These are phyloP conservation scores for Benthochromis sp. DNA, from an alignment of 2,113 vertebrate genomes.

Conservation along the genomic window DNA sequence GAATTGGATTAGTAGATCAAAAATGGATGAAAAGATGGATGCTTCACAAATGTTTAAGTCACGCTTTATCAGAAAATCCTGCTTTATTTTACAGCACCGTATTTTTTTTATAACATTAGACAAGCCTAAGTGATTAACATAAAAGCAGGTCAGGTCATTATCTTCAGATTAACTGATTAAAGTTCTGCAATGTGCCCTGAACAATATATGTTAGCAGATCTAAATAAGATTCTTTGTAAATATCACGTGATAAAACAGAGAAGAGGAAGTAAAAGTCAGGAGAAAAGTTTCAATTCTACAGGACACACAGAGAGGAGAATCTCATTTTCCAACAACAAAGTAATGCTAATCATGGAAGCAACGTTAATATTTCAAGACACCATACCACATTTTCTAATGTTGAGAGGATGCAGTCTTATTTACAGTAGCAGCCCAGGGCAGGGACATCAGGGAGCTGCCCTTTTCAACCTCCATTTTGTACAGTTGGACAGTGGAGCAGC, in stretches of 20 bases:
- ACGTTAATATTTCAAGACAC: not conserved
- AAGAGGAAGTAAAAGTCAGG: not conserved
- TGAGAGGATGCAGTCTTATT: conserved; percentile 5
- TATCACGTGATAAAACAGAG: not conserved
- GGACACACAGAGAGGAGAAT: not conserved
- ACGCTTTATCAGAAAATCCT: not conserved
- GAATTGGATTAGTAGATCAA: not conserved
- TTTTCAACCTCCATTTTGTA: conserved; percentile 48
- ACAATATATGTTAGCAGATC: not conserved
- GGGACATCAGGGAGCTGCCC: conserved; percentile 36
- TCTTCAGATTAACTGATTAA: not conserved
- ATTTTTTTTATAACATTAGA: not conserved
- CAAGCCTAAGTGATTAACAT: not conserved
- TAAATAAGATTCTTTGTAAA: not conserved
- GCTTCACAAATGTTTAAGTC: not conserved
- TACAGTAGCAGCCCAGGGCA: conserved; percentile 26
- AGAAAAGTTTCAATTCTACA: not conserved
- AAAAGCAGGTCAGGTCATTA: not conserved
- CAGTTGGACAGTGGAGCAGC: conserved; percentile 11
- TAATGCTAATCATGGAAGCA: not conserved
- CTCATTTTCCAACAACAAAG: not conserved
- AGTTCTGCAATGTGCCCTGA: not conserved
- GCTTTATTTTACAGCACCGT: not conserved
- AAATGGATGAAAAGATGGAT: not conserved
- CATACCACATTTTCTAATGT: not conserved